Conservation (phyloP, 1,140 invertebrate genomes). For the Watersipora subatra region DNA sequence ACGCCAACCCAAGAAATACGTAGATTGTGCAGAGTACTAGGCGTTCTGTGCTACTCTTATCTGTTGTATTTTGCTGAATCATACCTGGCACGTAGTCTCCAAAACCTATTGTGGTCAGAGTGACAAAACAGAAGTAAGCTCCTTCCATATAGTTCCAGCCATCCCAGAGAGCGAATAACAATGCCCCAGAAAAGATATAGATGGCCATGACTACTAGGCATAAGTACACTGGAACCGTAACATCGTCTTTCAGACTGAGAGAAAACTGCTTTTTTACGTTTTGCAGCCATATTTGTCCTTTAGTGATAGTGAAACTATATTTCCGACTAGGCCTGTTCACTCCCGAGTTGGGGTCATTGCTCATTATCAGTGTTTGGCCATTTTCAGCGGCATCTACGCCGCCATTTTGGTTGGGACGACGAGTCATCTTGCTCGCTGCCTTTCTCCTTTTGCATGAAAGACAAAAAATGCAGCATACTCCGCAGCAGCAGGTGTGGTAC, state of each 20-base stretch:
- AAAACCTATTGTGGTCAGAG: conserved; percentile 65
- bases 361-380: neutral
- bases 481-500: conserved; percentile 40
- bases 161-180: conserved; percentile 41
- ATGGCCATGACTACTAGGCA: conserved; percentile 33
- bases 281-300: neutral
- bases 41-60: conserved; percentile 21
- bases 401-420: neutral
- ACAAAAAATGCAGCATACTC: neutral
- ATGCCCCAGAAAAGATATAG: conserved; percentile 36
- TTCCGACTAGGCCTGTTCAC: neutral
- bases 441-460: neutral
- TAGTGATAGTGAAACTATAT: neutral
- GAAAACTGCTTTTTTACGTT: neutral
- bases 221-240: conserved; percentile 32
- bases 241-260: conserved; percentile 12
- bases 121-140: conserved; percentile 88
- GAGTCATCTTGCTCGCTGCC: neutral
- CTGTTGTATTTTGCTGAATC: conserved; percentile 6
- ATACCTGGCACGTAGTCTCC: conserved; percentile 76
- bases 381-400: neutral
- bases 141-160: conserved; percentile 79
- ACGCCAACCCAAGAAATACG: conserved; percentile 67
- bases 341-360: neutral
- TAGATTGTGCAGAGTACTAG: conserved; percentile 50